Percentiles rank a stretch among this genome's conserved stretches.
These are phyloP conservation scores for Metopia argyrocephala DNA, from an alignment of 2,888 invertebrate genomes.

Conservation along the genomic window DNA sequence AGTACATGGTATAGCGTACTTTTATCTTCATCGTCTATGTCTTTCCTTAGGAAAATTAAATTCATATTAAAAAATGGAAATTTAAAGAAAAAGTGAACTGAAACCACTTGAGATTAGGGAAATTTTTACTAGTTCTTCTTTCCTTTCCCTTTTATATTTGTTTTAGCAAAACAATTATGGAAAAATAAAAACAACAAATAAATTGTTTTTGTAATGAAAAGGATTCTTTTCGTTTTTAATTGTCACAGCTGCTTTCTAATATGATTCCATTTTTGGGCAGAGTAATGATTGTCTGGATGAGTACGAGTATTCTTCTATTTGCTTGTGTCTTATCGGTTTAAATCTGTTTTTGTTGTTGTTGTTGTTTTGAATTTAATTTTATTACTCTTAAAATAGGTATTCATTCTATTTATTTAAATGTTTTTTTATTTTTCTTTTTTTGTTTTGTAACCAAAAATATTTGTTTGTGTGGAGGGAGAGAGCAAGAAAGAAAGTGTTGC, in stretches of 20 bases:
- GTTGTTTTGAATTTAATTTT: background rate
- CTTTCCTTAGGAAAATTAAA: too few relatives aligned
- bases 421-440: background rate
- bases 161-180: slow-evolving; percentile 52
- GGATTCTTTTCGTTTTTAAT: background rate
- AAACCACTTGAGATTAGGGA: slow-evolving; percentile 59
- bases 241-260: background rate
- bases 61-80: background rate
- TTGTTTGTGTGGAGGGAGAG: too few relatives aligned
- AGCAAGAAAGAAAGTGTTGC: background rate
- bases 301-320: too few relatives aligned
- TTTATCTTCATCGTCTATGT: too few relatives aligned
- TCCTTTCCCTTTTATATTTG: slow-evolving; percentile 34
- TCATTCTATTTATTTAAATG: background rate
- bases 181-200: slow-evolving; percentile 16
- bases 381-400: background rate
- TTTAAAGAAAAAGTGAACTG: background rate
- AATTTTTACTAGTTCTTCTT: slow-evolving; percentile 7
- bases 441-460: background rate
- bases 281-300: too few relatives aligned
- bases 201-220: background rate
- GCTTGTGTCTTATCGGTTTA: background rate
- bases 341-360: background rate
- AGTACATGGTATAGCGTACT: too few relatives aligned
- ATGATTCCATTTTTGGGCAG: background rate